Base-by-base conservation (phyloP, 2,113 vertebrate genomes). In the Australoheros scitulus region DNA sequence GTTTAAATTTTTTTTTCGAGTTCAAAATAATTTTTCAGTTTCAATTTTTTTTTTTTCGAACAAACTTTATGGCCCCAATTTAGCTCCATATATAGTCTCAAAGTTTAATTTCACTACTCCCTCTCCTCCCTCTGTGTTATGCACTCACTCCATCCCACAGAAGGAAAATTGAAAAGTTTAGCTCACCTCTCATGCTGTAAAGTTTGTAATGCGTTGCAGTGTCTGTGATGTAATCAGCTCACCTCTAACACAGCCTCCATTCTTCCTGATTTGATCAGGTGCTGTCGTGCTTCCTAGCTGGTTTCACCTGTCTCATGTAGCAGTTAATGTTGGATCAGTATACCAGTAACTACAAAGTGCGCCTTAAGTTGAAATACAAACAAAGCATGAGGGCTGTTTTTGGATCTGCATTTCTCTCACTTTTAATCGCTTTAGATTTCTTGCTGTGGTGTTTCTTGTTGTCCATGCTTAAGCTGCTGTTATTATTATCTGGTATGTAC, bases 191-290 rank as follows among this genome's bases (percentile, higher is more conserved):
- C 1, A 4, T 22, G 26, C 26, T 24, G 29, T 70, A 26, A 50
- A 68, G 41, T 26, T 26, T 15, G 38, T 5, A 56, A 3, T 59
- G n/a, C 36, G 5, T 43, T 59, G 52, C 24, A 7, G 13, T 29
- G n/a, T 61, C 17, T 57, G 29, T 82, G 83, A 79, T 58, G 59
- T 34, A 14, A 50, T 78, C 38, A 63, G 0, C 58, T 75, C 7
- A 0, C 20, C 26, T 63, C 18, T 70, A 8, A 59, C 43, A 36
- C 20, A 41, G 18, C 22, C 34, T 76, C 50, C 43, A n/a, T 17
- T 76, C 85, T 92, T 89, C 83, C 89, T 61, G 87, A 88, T 91
- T 91, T 64, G 36, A 61, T 83, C 82, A 50, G 74, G 79, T 70
- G 60, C 43, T 15, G 61, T 75, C 50, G 61, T 57, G 18, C 60